Base-by-base conservation (phyloP, 2,888 invertebrate genomes). In the Diarsia mendica region DNA sequence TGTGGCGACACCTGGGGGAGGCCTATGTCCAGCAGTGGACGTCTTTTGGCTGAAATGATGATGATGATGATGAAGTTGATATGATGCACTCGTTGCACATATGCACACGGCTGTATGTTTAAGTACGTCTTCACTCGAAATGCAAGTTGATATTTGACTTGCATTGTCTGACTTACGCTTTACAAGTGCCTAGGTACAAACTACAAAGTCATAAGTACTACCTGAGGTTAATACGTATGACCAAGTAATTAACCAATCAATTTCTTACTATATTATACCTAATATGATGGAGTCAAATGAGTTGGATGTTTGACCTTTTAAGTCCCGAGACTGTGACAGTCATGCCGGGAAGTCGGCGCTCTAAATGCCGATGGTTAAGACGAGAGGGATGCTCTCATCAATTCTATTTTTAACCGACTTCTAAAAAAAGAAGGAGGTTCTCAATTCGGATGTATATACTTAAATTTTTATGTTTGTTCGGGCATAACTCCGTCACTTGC, bases 281-380 rank as follows among this genome's bases (percentile, higher is more conserved):
- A n/a, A n/a, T 46, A 53, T 53, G 11, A 75, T 13, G 18, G 39
- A 49, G 55, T 39, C 18, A 20, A 48, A n/a, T 15, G 53, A 55
- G 48, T 67, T 55, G 48, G 20, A 67, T n/a, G 71, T 72, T 55
- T 77, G 79, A 77, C 76, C 71, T 77, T 49, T 61, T 44, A 28
- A 39, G 18, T 46, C 18, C 28, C 28, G 44, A 72, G 71, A 28
- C 28, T 23, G 20, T 8, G 53, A 33, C 46, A 28, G 78, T 39
- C 33, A 8, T 20, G 18, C 48, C 48, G 48, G 44, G 28, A 63
- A 48, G n/a, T 18, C n/a, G 48, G 68, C 39, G 69, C 28, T 53
- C 28, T 53, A 33, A 61, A 67, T 53, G 68, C 39, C 61, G 28
- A 68, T 39, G 75, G 46, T 60, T 20, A 77, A 53, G 28, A 20